phyloP scores from a whole-genome alignment of 92 coral and sea anemone species.

The Muricea muricata region DNA sequence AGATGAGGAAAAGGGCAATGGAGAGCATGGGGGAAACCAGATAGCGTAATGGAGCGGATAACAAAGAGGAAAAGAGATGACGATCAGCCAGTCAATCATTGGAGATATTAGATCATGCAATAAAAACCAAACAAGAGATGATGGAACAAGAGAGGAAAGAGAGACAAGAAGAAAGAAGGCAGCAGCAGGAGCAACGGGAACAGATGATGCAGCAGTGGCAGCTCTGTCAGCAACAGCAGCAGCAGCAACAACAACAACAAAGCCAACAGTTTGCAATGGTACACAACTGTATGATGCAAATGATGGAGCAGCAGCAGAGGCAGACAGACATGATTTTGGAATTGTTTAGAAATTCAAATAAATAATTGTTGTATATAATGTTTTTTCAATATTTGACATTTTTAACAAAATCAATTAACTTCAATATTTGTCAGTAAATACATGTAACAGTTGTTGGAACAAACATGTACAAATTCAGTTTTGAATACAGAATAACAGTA shows the following conservation, averaged over 20 bases:
- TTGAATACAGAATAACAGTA: too few relatives aligned
- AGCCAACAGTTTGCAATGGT: background rate
- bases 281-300: background rate
- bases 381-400: background rate
- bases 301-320: background rate
- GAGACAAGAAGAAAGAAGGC: slow-evolving; percentile 60
- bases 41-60: slow-evolving; percentile 51
- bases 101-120: slow-evolving; percentile 70
- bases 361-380: background rate
- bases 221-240: background rate
- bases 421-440: background rate
- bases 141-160: slow-evolving; percentile 69
- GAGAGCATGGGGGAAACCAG: slow-evolving; percentile 61
- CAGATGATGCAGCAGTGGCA: background rate
- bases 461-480: too few relatives aligned
- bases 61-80: slow-evolving; percentile 63
- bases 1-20: too few relatives aligned
- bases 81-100: slow-evolving; percentile 59
- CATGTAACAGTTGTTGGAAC: too few relatives aligned
- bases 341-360: background rate
- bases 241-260: slow-evolving; percentile 4
- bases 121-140: slow-evolving; percentile 73
- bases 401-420: background rate
- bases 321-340: background rate
- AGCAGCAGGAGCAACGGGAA: background rate